A percentile compares a stretch with the other conserved stretches of the same genome.
These are phyloP conservation scores for Siphonodentalium dalli DNA, from an alignment of 2,888 invertebrate species.

Conservation along the genomic window DNA sequence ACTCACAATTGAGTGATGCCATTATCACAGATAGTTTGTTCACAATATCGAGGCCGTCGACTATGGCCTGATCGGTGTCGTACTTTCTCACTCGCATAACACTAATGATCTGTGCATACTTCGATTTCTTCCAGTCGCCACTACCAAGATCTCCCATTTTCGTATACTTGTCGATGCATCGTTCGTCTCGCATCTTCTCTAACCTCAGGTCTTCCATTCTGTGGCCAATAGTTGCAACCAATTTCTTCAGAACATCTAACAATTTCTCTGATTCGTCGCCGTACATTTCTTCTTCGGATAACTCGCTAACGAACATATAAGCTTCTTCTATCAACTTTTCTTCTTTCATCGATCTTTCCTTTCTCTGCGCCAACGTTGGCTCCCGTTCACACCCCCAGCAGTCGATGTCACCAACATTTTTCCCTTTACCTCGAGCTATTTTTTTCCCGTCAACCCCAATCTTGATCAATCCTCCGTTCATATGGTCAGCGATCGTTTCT, in stretches of 20 bases:
- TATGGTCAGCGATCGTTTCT: neutral
- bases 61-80: slow-evolving; percentile 2
- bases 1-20: neutral
- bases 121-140: slow-evolving; percentile 8
- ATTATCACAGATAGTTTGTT: neutral
- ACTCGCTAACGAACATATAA: too few species aligned
- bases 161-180: slow-evolving; percentile 5
- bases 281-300: too few species aligned
- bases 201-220: slow-evolving; percentile 1
- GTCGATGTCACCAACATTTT: slow-evolving; percentile 9
- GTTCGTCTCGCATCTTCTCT: neutral
- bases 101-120: slow-evolving; percentile 10
- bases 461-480: neutral
- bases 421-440: slow-evolving; percentile 5
- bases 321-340: too few species aligned
- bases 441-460: slow-evolving; percentile 4
- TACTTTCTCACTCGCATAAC: slow-evolving; percentile 9
- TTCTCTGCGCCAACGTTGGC: neutral
- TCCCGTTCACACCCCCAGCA: slow-evolving; percentile 8
- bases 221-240: neutral
- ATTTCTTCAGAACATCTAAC: neutral
- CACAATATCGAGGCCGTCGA: neutral
- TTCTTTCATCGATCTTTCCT: neutral
- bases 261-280: too few species aligned
- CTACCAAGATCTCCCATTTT: neutral